phyloP scores from a whole-genome alignment of 1,140 invertebrate genomes.

The Cydia fagiglandana region DNA sequence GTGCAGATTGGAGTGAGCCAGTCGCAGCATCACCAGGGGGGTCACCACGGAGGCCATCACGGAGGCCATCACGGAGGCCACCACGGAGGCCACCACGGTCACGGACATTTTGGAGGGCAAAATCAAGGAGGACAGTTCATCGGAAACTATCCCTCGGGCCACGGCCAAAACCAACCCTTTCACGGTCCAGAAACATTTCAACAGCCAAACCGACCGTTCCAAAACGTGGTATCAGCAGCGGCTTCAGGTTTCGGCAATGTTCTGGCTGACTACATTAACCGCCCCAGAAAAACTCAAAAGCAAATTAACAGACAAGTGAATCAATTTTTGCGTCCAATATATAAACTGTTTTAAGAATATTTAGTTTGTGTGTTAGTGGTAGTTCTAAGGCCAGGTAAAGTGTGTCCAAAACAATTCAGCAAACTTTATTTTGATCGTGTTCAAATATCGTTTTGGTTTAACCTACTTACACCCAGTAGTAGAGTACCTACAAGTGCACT shows the following conservation, averaged over 20 bases:
- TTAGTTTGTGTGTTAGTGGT: not conserved
- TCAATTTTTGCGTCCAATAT: conserved; percentile 55
- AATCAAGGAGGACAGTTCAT: conserved; percentile 30
- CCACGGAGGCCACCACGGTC: conserved; percentile 39
- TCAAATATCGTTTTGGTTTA: not conserved
- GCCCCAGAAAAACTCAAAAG: conserved; percentile 56
- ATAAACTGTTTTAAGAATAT: conserved; percentile 53
- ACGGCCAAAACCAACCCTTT: conserved; percentile 32
- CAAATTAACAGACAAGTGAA: conserved; percentile 59
- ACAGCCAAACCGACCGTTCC: conserved; percentile 46
- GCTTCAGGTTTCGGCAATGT: conserved; percentile 57
- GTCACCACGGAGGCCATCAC: conserved; percentile 42
- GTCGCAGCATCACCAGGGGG: conserved; percentile 19
- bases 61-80: conserved; percentile 44
- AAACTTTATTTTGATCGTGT: not conserved
- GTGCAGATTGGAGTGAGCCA: conserved; percentile 36
- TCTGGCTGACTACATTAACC: conserved; percentile 54
- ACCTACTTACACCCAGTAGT: not conserved
- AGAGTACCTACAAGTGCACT: too few species aligned
- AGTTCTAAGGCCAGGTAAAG: not conserved
- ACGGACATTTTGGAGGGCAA: conserved; percentile 21
- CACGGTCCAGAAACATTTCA: conserved; percentile 39
- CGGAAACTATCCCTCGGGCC: conserved; percentile 29
- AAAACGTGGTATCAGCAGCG: conserved; percentile 55
- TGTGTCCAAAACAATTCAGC: not conserved